A percentile compares a stretch with the other conserved stretches of the same genome.
Evolutionary conservation across 2,888 invertebrate species (phyloP).

Genomic region (Cremastobaeus sp.): DNA sequence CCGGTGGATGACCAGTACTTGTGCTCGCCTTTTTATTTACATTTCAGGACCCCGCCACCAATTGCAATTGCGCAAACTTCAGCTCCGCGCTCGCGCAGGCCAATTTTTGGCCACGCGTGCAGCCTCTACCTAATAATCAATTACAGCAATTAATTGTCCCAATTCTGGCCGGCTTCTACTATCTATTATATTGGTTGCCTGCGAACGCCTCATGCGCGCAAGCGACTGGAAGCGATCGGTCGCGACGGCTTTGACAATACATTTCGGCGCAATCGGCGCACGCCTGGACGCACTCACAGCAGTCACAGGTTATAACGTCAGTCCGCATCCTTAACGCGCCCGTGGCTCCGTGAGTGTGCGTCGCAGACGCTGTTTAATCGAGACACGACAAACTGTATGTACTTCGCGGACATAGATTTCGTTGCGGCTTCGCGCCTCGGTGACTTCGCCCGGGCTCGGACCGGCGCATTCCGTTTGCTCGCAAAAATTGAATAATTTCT

Average conservation of each 20-base stretch:
- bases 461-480: constrained; percentile 13
- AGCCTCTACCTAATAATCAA: no score
- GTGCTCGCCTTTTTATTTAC: constrained; percentile 45
- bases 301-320: constrained; percentile 62
- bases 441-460: constrained; percentile 12
- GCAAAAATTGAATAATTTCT: constrained; percentile 29
- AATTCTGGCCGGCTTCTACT: no score
- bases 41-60: constrained; percentile 30
- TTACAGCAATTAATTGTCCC: no score
- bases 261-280: constrained; percentile 68
- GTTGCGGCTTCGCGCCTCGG: constrained; percentile 10
- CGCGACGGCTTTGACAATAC: constrained; percentile 66
- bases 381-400: constrained; percentile 11
- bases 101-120: not conserved
- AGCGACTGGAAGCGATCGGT: constrained; percentile 62
- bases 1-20: constrained; percentile 67
- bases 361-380: constrained; percentile 26
- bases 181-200: no score
- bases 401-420: constrained; percentile 11
- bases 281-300: constrained; percentile 64
- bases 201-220: constrained; percentile 43
- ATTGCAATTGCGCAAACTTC: constrained; percentile 18
- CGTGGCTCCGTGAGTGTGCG: not conserved
- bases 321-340: constrained; percentile 40
- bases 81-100: constrained; percentile 2